Evolutionary conservation across 1,140 invertebrate genomes (phyloP).

Genomic region (Teleogryllus occipitalis): DNA sequence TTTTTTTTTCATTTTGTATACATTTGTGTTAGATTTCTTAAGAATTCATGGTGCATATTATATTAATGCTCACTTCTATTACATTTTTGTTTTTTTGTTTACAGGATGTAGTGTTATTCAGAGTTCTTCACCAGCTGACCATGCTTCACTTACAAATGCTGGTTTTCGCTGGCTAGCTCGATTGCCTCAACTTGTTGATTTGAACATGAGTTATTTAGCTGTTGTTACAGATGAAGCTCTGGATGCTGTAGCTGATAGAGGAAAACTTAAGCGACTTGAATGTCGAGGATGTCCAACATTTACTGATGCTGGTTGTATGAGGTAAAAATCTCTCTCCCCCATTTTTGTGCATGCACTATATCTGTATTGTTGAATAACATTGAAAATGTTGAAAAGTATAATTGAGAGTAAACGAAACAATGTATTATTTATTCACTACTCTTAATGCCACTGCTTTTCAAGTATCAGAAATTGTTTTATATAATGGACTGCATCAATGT

Average conservation of each 20-base stretch:
- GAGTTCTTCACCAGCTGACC: neutral
- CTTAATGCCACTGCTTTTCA: too few species aligned
- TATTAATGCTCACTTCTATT: neutral
- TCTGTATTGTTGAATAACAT: too few species aligned
- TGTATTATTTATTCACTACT: too few species aligned
- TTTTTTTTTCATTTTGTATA: too few species aligned
- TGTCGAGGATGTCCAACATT: conserved; percentile 20
- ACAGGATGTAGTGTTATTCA: conserved; percentile 2
- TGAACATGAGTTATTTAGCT: conserved; percentile 17
- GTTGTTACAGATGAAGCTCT: conserved; percentile 19
- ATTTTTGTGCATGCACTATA: neutral
- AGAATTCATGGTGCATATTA: neutral
- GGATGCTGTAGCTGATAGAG: conserved; percentile 9
- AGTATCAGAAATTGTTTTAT: too few species aligned
- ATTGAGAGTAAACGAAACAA: too few species aligned
- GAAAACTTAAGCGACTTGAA: conserved; percentile 13
- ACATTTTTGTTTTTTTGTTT: neutral
- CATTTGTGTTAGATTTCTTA: neutral
- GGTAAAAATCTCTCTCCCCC: conserved; percentile 8
- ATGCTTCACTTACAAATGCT: neutral
- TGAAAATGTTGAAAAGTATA: too few species aligned
- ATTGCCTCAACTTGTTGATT: neutral
- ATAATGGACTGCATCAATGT: too few species aligned
- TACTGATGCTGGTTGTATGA: conserved; percentile 17
- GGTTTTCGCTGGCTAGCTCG: conserved; percentile 8